Evolutionary conservation across 2,888 invertebrate genomes (phyloP).

Genomic region (Fragum fragum): DNA sequence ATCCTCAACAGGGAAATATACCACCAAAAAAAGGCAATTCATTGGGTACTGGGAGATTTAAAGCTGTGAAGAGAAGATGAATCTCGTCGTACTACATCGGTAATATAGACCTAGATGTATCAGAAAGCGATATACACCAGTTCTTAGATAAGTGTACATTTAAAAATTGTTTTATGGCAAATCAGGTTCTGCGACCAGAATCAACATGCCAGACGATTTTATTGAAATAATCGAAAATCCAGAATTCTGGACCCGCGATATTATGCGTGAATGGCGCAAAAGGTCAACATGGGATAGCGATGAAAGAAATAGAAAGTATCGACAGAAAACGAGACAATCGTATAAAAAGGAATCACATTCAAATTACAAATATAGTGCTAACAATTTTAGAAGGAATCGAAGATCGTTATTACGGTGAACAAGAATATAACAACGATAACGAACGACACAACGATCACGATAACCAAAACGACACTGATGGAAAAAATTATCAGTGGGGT

Average conservation of each 20-base stretch:
- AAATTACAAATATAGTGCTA: background rate
- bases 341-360: background rate
- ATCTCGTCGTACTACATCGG: background rate
- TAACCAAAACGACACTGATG: too few relatives aligned
- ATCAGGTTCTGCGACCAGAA: slow-evolving; percentile 1
- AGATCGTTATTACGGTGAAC: too few relatives aligned
- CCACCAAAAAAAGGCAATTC: background rate
- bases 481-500: too few relatives aligned
- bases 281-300: slow-evolving; percentile 3
- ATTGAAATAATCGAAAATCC: background rate
- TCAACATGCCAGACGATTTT: background rate
- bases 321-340: too few relatives aligned
- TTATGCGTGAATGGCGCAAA: background rate
- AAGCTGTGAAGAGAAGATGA: background rate
- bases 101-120: too few relatives aligned
- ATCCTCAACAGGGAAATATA: background rate
- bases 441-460: too few relatives aligned
- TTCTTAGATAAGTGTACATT: background rate
- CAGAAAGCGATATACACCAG: background rate
- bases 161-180: too few relatives aligned
- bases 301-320: too few relatives aligned
- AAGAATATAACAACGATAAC: too few relatives aligned
- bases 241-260: slow-evolving; percentile 2
- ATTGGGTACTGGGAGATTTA: background rate
- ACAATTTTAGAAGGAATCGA: too few relatives aligned